Percentiles rank a stretch among this genome's conserved stretches.
phyloP scores from a whole-genome alignment of 2,888 invertebrate genomes.

The Pinctada fucata region DNA sequence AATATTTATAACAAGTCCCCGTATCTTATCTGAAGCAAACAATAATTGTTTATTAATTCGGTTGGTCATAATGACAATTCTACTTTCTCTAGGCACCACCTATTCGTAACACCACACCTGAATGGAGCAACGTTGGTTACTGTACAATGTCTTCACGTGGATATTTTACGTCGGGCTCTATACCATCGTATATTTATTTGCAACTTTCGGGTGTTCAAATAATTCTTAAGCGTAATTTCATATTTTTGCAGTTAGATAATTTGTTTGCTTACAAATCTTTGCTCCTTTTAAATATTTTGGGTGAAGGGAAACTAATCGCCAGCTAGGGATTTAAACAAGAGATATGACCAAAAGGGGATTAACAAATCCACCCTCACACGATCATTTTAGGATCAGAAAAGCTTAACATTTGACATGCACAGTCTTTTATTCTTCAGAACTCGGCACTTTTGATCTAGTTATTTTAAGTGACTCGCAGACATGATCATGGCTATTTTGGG shows the following conservation, averaged over 20 bases:
- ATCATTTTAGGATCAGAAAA: too few relatives aligned
- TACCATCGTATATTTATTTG: neutral
- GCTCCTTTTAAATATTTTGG: neutral
- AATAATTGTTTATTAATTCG: neutral
- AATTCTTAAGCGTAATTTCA: neutral
- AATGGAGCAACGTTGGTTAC: neutral
- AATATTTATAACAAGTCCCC: neutral
- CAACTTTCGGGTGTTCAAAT: neutral
- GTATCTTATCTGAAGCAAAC: neutral
- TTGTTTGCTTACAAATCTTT: neutral
- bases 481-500: too few relatives aligned
- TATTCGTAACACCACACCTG: constrained; percentile 11
- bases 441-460: too few relatives aligned
- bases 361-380: neutral
- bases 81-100: constrained; percentile 26
- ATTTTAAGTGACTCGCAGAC: too few relatives aligned
- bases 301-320: neutral
- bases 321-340: neutral
- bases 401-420: too few relatives aligned
- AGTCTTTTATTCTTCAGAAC: too few relatives aligned
- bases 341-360: neutral
- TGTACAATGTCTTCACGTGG: neutral
- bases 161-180: too few relatives aligned
- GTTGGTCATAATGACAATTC: constrained; percentile 20
- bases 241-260: neutral